These are phyloP conservation scores for Poliocrania exsul DNA, from an alignment of 2,797 vertebrate species.

Conservation along the genomic window DNA sequence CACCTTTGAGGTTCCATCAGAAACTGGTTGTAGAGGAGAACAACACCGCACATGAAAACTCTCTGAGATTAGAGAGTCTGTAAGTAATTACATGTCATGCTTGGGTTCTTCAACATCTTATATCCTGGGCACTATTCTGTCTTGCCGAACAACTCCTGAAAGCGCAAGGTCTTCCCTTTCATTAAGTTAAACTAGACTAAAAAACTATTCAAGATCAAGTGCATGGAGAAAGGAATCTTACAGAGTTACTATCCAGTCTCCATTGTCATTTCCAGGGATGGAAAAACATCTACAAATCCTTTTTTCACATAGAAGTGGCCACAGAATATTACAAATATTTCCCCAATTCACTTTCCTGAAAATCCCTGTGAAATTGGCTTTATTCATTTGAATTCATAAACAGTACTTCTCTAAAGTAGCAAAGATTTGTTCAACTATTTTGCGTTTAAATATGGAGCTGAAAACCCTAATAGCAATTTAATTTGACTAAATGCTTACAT, in stretches of 20 bases:
- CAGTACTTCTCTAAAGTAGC: conserved; percentile 64
- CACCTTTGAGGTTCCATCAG: neutral
- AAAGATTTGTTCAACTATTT: conserved; percentile 68
- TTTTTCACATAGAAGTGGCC: neutral
- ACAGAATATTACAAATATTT: neutral
- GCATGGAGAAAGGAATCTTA: neutral
- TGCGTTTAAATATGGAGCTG: conserved; percentile 73
- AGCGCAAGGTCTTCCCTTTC: neutral
- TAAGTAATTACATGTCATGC: neutral
- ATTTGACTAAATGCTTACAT: conserved; percentile 81
- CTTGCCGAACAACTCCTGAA: neutral
- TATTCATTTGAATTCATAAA: conserved; percentile 35
- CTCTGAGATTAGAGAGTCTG: neutral
- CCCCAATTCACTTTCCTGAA: neutral
- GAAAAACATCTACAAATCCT: neutral
- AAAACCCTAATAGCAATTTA: conserved; percentile 76
- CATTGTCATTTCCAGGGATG: neutral
- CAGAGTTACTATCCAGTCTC: neutral
- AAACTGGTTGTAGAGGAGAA: neutral
- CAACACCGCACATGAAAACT: neutral
- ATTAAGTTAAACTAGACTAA: neutral
- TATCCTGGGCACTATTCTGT: neutral
- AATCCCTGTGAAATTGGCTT: conserved; percentile 10
- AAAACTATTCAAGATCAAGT: neutral
- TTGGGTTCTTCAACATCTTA: neutral